Percentiles rank a stretch among this genome's conserved stretches.
phyloP scores from a whole-genome alignment of 2,797 vertebrate species.

The Tokudaia tokunoshimensis region DNA sequence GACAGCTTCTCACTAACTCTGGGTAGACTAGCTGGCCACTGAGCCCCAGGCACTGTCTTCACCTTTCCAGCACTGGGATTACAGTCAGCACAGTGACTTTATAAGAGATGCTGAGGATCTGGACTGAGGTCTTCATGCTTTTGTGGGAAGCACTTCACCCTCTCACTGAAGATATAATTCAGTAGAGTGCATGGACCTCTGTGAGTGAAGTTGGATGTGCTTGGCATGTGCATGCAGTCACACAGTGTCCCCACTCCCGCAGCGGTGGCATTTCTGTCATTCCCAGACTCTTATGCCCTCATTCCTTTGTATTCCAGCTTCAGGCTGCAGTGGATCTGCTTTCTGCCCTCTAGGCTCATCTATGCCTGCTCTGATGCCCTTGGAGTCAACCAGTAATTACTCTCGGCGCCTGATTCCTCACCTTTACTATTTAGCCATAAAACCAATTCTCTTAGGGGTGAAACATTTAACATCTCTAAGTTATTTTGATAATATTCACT shows the following conservation, averaged over 20 bases:
- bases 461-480: conserved; percentile 34
- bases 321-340: conserved; percentile 11
- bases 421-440: conserved; percentile 39
- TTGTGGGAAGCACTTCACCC: neutral
- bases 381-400: neutral
- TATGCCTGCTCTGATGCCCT: conserved; percentile 1
- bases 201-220: conserved; percentile 7
- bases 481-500: conserved; percentile 43
- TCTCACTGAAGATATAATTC: neutral
- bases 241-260: neutral
- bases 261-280: neutral
- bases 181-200: neutral
- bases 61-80: neutral
- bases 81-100: neutral
- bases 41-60: neutral
- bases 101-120: neutral
- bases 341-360: conserved; percentile 2
- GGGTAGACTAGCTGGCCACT: neutral
- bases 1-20: neutral
- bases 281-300: neutral
- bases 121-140: neutral
- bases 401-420: conserved; percentile 40
- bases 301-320: neutral
- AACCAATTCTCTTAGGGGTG: neutral
- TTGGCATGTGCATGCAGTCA: neutral